A percentile compares a stretch with the other conserved stretches of the same genome.
Conservation (phyloP, 2,797 vertebrate genomes). For the Danionella dracula region DNA sequence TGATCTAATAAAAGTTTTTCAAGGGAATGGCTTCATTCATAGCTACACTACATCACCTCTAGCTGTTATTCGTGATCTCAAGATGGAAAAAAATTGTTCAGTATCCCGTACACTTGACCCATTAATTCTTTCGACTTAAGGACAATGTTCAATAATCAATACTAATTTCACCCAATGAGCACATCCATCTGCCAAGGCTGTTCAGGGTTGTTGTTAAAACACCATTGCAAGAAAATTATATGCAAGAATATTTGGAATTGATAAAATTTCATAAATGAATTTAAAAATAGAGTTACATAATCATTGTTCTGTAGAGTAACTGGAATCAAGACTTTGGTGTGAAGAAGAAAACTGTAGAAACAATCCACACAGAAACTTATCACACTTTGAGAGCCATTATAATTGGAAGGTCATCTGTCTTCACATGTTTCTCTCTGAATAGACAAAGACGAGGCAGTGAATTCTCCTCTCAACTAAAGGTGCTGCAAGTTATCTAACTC, state of each 20-base stretch:
- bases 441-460: not conserved
- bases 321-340: not conserved
- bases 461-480: not conserved
- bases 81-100: slow-evolving; percentile 22
- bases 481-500: not conserved
- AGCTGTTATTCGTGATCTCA: not conserved
- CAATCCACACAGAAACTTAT: not conserved
- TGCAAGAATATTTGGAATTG: too few species aligned
- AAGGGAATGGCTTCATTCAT: not conserved
- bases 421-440: not conserved
- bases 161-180: too few species aligned
- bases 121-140: slow-evolving; percentile 34
- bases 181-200: not conserved
- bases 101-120: slow-evolving; percentile 6
- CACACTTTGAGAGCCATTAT: not conserved
- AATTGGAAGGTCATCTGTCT: not conserved
- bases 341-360: not conserved
- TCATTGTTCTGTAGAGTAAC: not conserved
- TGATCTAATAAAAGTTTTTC: not conserved
- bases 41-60: too few species aligned
- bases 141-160: slow-evolving; percentile 23
- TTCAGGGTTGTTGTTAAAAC: not conserved
- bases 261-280: too few species aligned
- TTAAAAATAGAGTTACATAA: not conserved
- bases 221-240: not conserved